Evolutionary conservation across 2,797 vertebrate genomes (phyloP).

Genomic region (Oreochromis grahami): DNA sequence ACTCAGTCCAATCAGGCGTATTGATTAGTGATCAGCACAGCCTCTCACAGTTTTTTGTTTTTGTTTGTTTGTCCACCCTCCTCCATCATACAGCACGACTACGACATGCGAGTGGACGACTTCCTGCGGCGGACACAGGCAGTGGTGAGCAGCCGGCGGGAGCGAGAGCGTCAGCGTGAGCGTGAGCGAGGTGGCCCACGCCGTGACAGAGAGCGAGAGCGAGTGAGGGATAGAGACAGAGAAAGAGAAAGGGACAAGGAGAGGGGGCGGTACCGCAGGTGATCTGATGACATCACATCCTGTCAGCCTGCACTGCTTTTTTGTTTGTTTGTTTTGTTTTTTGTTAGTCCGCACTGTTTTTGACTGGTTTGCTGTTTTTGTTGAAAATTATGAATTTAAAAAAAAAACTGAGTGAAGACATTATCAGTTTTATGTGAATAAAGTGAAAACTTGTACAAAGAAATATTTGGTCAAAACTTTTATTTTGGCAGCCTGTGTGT

Average conservation of each 20-base stretch:
- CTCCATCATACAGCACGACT: constrained; percentile 85
- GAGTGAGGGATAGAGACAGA: constrained; percentile 85
- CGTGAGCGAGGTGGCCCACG: constrained; percentile 69
- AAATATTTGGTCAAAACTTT: neutral
- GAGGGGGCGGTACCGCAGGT: constrained; percentile 93
- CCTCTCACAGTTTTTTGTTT: neutral
- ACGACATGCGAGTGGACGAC: constrained; percentile 98
- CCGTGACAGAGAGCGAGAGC: constrained; percentile 70
- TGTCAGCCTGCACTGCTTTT: neutral
- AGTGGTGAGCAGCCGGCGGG: constrained; percentile 89
- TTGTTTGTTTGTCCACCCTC: neutral
- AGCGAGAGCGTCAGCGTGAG: constrained; percentile 86
- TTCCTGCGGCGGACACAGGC: constrained; percentile 96
- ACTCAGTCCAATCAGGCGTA: neutral
- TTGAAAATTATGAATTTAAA: neutral
- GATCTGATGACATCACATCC: constrained; percentile 15
- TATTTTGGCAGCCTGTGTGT: neutral
- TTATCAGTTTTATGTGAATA: constrained; percentile 27
- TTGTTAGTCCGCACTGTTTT: neutral
- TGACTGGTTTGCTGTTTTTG: neutral
- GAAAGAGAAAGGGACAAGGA: constrained; percentile 86
- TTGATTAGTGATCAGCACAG: neutral
- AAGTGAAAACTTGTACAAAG: neutral
- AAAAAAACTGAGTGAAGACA: neutral
- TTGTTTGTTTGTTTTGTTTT: neutral